A percentile compares a stretch with the other conserved stretches of the same genome.
Evolutionary conservation across 2,888 invertebrate genomes (phyloP).

Genomic region (Eurytoma adleriae): DNA sequence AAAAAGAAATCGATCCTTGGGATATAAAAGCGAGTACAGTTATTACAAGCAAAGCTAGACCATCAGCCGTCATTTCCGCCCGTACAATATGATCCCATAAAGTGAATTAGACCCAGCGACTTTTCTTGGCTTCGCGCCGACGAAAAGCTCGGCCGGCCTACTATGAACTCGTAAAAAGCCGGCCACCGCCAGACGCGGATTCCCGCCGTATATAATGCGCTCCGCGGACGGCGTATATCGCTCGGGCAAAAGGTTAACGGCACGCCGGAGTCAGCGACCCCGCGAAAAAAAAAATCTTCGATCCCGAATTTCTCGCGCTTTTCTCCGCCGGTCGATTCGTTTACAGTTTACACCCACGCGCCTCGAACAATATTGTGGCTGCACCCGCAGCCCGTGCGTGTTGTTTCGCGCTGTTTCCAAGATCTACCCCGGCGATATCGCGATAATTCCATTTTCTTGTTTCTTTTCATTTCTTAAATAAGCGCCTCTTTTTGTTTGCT

Average conservation of each 20-base stretch:
- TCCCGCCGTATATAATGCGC: not conserved
- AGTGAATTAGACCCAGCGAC: slow-evolving; percentile 22
- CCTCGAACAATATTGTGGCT: not conserved
- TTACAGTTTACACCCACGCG: slow-evolving; percentile 20
- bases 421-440: not conserved
- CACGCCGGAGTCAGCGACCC: slow-evolving; percentile 11
- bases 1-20: not conserved
- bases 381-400: not conserved
- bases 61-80: not conserved
- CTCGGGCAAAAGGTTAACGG: slow-evolving; percentile 38
- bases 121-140: slow-evolving; percentile 43
- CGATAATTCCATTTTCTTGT: not conserved
- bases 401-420: not conserved
- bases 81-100: slow-evolving; percentile 33
- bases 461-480: not conserved
- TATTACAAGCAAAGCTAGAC: not conserved
- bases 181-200: not conserved
- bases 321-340: slow-evolving; percentile 33
- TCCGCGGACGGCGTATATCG: slow-evolving; percentile 8
- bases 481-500: not conserved
- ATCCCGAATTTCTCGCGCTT: not conserved
- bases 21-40: not conserved
- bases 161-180: slow-evolving; percentile 16
- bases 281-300: not conserved
- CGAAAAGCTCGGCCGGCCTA: not conserved